phyloP scores from a whole-genome alignment of 2,888 invertebrate genomes.

The Synanthedon vespiformis region DNA sequence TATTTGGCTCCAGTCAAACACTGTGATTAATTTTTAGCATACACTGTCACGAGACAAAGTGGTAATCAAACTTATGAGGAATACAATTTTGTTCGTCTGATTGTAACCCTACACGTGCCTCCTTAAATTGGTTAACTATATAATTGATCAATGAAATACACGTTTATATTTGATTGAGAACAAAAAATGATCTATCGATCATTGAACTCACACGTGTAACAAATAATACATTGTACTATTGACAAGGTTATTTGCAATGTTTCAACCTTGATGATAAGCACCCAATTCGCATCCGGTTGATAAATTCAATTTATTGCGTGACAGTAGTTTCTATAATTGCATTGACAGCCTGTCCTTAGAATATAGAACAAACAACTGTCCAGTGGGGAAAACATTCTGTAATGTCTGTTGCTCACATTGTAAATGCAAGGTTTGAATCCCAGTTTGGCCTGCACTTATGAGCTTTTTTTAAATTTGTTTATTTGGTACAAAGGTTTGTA shows the following conservation, averaged over 20 bases:
- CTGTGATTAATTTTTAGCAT: no score
- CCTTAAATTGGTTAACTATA: conserved; percentile 2
- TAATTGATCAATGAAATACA: conserved; percentile 14
- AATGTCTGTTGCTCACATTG: no score
- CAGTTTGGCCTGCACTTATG: no score
- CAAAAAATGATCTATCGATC: conserved; percentile 2
- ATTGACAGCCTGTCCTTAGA: no score
- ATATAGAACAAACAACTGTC: no score
- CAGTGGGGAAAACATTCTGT: no score
- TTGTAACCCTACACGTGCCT: neutral
- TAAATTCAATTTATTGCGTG: conserved; percentile 2
- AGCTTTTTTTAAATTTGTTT: no score
- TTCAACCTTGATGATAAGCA: conserved; percentile 10
- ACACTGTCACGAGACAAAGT: no score
- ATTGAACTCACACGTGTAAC: conserved; percentile 4
- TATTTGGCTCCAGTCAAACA: no score
- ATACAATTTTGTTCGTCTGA: neutral
- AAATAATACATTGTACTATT: neutral
- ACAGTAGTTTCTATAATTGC: conserved; percentile 1
- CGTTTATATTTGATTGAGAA: conserved; percentile 3
- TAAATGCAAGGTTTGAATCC: no score
- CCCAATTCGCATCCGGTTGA: conserved; percentile 3
- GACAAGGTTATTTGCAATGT: neutral
- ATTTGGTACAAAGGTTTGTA: no score
- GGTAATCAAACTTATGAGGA: no score